Evolutionary conservation across 2,888 invertebrate genomes (phyloP).

Genomic region (Terebella lapidaria): DNA sequence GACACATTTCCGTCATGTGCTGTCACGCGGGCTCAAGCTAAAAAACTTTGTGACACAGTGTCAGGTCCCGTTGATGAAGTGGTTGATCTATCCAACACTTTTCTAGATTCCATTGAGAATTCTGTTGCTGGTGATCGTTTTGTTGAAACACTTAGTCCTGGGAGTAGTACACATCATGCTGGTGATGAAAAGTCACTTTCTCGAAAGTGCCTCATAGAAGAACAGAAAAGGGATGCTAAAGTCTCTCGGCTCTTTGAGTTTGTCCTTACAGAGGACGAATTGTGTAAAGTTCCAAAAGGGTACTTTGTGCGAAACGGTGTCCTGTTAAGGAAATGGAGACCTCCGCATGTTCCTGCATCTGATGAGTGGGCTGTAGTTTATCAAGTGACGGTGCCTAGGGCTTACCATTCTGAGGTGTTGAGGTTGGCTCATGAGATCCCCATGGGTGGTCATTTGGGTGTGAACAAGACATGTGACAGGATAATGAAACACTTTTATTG

Average conservation of each 20-base stretch:
- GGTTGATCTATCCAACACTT: too few species aligned
- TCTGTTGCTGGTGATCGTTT: too few species aligned
- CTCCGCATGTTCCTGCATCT: constrained; percentile 1
- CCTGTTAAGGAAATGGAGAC: constrained; percentile 9
- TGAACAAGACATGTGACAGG: background rate
- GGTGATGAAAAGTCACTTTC: background rate
- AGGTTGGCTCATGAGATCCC: constrained; percentile 6
- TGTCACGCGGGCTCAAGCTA: background rate
- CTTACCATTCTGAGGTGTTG: constrained; percentile 1
- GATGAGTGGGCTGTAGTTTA: constrained; percentile 1
- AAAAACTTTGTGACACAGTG: background rate
- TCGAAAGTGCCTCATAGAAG: background rate
- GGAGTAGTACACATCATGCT: background rate
- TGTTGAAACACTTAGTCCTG: background rate
- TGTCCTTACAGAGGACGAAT: background rate
- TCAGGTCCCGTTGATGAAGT: too few species aligned
- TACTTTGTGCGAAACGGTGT: constrained; percentile 5
- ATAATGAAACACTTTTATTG: constrained; percentile 1
- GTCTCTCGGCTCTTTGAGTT: background rate
- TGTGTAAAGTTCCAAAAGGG: background rate
- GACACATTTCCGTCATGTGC: background rate
- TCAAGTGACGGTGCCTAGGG: constrained; percentile 6
- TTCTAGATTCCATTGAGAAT: background rate
- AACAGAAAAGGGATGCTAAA: background rate
- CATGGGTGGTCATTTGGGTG: constrained; percentile 3